A percentile compares a stretch with the other conserved stretches of the same genome.
Conservation (phyloP, 64 coral and sea anemone genomes). For the Catalaphyllia jardinei region DNA sequence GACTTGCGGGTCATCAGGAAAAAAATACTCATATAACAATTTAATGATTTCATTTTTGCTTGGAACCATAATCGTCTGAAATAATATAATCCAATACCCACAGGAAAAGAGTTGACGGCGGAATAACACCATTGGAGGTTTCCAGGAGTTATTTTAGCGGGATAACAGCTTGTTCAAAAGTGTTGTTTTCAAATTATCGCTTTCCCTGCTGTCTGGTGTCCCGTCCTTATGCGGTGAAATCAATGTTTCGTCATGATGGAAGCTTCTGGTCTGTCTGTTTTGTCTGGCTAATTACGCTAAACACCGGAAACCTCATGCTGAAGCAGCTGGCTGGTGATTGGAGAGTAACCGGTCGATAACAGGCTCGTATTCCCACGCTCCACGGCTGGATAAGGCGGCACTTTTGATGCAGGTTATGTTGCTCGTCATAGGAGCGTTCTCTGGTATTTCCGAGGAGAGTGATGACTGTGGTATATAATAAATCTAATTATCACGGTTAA, state of each 20-base stretch:
- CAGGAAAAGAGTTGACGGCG: neutral
- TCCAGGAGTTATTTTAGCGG: conserved; percentile 28
- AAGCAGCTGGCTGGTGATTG: conserved; percentile 19
- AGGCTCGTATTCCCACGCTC: conserved; percentile 24
- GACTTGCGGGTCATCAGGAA: conserved; percentile 13
- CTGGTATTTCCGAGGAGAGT: conserved; percentile 59
- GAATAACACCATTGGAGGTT: conserved; percentile 9
- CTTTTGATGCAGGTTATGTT: conserved; percentile 18
- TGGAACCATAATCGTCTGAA: neutral
- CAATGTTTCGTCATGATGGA: conserved; percentile 29
- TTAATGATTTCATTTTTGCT: conserved; percentile 7
- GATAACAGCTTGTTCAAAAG: conserved; percentile 46
- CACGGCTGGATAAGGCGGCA: conserved; percentile 1
- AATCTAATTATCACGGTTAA: conserved; percentile 98
- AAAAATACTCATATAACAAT: conserved; percentile 8
- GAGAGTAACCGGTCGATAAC: conserved; percentile 4
- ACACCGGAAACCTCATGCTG: conserved; percentile 48
- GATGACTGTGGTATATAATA: conserved; percentile 74
- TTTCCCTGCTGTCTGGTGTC: conserved; percentile 16
- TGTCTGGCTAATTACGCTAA: conserved; percentile 46
- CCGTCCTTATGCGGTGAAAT: neutral
- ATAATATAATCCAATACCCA: conserved; percentile 33
- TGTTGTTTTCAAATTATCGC: conserved; percentile 60
- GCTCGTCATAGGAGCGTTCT: conserved; percentile 20
- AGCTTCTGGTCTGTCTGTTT: conserved; percentile 22